Base-by-base conservation (phyloP, 2,888 invertebrate genomes). In the Caenorhabditis virilis region DNA sequence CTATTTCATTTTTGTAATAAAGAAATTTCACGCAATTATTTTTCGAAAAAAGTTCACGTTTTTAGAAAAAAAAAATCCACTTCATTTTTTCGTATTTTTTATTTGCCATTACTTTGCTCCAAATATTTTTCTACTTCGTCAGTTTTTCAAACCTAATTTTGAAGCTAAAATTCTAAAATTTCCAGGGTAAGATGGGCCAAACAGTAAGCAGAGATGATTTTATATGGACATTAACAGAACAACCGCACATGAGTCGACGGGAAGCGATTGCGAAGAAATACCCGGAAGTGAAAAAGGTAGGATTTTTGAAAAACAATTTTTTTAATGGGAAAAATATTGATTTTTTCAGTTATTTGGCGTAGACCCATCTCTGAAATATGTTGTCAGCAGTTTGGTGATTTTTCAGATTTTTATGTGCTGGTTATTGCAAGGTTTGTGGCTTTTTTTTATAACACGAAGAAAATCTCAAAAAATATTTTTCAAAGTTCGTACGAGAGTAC, bases 201-300 rank as follows among this genome's bases (percentile, higher is more conserved):
- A 89, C 89, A 82, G 94, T 95, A 43, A 92, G 95, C 22, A 89
- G 93, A 80, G 90, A 89, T 1, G 95, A 98, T 86, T 98, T 95
- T 84, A 95, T 97, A 84, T 98, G 97, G 97, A 89, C 89, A 38
- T 93, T 93, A 80, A 93, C 92, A 0, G 95, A 97, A 83, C 97
- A 98, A 84, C 98, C 98, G 11, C 98, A 98, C 85, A 95, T 95
- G 6, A 90, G 90, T 60, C 88, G 98, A 64, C 88, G 98, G 66
- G 93, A 92, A 87, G 88, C 92, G 78, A 98, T 98, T 84, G 87
- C 98, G 83, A 90, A 92, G 82, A 95, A 95, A 86, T 92, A 98
- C 85, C 98, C 98, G 6, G 89, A 98, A 86, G 93, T 98, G 58
- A 79, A 79, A 58, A 63, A 76, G 70, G 77, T 78, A n/a, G n/a